phyloP scores from a whole-genome alignment of 2,797 vertebrate species.

The Champsocephalus gunnari region DNA sequence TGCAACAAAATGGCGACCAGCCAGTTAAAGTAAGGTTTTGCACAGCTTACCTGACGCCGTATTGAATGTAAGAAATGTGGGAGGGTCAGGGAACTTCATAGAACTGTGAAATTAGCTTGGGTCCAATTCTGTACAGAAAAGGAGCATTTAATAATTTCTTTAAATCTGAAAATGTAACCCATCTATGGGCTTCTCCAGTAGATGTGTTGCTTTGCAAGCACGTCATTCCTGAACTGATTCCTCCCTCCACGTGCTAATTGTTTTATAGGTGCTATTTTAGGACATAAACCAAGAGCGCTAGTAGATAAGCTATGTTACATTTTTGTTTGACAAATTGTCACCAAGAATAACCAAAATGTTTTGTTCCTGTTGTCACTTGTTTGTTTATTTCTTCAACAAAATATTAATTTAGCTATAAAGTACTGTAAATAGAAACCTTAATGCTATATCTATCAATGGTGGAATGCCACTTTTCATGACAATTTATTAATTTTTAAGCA shows the following conservation, averaged over 20 bases:
- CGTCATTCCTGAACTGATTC: slow-evolving; percentile 79
- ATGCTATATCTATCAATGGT: slow-evolving; percentile 88
- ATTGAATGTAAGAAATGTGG: slow-evolving; percentile 99
- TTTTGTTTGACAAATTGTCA: slow-evolving; percentile 88
- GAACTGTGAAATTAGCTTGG: slow-evolving; percentile 99
- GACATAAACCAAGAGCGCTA: slow-evolving; percentile 64
- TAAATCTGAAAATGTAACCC: slow-evolving; percentile 85
- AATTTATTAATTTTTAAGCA: slow-evolving; percentile 91
- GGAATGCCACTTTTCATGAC: slow-evolving; percentile 92
- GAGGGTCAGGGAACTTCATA: slow-evolving; percentile 97
- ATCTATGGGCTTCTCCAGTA: slow-evolving; percentile 89
- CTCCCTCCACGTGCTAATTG: slow-evolving; percentile 75
- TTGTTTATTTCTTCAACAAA: slow-evolving; percentile 87
- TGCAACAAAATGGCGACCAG: slow-evolving; percentile 99
- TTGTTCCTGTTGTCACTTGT: slow-evolving; percentile 87
- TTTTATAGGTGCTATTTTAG: slow-evolving; percentile 69
- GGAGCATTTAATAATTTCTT: slow-evolving; percentile 89
- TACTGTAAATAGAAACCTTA: slow-evolving; percentile 78
- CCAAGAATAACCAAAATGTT: slow-evolving; percentile 95
- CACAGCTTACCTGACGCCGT: slow-evolving; percentile 99
- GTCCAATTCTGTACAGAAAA: slow-evolving; percentile 99
- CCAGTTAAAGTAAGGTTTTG: slow-evolving; percentile 99
- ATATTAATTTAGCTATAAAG: slow-evolving; percentile 85
- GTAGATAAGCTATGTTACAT: slow-evolving; percentile 87
- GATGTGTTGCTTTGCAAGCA: slow-evolving; percentile 88